phyloP scores from a whole-genome alignment of 2,888 invertebrate genomes.

The Dryadula phaetusa region DNA sequence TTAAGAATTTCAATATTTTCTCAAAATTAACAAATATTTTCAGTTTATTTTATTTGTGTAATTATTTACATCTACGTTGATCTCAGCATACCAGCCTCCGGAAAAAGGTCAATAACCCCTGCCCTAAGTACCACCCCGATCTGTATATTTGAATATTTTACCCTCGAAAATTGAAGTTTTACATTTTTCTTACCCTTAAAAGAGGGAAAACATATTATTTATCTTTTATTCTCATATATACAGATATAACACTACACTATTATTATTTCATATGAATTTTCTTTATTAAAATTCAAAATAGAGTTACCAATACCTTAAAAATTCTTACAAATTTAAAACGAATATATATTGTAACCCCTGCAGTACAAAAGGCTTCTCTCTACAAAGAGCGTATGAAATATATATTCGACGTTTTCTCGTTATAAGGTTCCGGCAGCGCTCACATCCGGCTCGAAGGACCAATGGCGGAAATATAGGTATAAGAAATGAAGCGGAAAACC shows the following conservation, averaged over 20 bases:
- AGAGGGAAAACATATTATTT: background rate
- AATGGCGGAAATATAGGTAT: conserved; percentile 65
- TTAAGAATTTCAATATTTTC: background rate
- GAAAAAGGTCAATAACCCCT: conserved; percentile 73
- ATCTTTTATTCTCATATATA: background rate
- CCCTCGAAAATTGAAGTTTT: conserved; percentile 69
- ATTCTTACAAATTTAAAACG: conserved; percentile 14
- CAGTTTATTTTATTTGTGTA: conserved; percentile 43
- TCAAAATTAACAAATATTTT: conserved; percentile 35
- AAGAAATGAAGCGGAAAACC: conserved; percentile 61
- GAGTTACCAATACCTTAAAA: background rate
- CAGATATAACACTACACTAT: background rate
- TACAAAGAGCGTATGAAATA: conserved; percentile 35
- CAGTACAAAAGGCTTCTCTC: conserved; percentile 28
- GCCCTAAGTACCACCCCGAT: conserved; percentile 62
- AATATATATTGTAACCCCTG: conserved; percentile 16
- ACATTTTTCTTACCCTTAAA: conserved; percentile 58
- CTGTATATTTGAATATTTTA: conserved; percentile 76
- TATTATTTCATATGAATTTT: background rate
- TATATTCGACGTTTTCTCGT: conserved; percentile 62
- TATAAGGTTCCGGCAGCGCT: conserved; percentile 67
- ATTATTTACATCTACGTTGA: conserved; percentile 51
- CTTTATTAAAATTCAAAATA: background rate
- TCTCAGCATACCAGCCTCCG: conserved; percentile 61
- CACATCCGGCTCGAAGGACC: conserved; percentile 71